Percentiles rank a stretch among this genome's conserved stretches.
Evolutionary conservation across 2,888 invertebrate species (phyloP).

Genomic region (Hypsopygia costalis): DNA sequence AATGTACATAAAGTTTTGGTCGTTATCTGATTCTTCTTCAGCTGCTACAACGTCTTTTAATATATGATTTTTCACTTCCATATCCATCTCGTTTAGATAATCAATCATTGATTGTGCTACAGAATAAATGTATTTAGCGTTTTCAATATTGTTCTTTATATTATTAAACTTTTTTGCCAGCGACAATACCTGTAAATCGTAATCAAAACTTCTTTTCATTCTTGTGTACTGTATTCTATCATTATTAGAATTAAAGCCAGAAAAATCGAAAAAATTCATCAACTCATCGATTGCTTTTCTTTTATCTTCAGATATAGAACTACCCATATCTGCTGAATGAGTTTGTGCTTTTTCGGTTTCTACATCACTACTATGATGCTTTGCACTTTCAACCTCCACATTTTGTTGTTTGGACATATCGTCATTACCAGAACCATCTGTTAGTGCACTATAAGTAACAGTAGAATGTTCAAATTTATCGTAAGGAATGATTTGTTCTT

Average conservation of each 20-base stretch:
- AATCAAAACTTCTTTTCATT: slow-evolving; percentile 48
- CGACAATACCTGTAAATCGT: slow-evolving; percentile 43
- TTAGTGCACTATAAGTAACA: slow-evolving; percentile 11
- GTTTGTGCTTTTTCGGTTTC: slow-evolving; percentile 17
- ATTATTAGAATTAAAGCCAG: slow-evolving; percentile 35
- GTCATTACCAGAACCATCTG: slow-evolving; percentile 15
- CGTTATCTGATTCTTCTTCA: slow-evolving; percentile 52
- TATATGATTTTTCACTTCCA: slow-evolving; percentile 40
- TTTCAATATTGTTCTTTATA: slow-evolving; percentile 45
- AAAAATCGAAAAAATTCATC: slow-evolving; percentile 59
- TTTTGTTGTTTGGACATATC: slow-evolving; percentile 27
- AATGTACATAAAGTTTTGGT: slow-evolving; percentile 47
- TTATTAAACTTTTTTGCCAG: slow-evolving; percentile 44
- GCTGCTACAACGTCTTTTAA: slow-evolving; percentile 49
- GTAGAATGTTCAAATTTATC: slow-evolving; percentile 22
- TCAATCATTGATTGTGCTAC: slow-evolving; percentile 50
- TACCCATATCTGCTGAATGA: slow-evolving; percentile 9
- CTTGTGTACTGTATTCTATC: slow-evolving; percentile 27
- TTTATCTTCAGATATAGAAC: slow-evolving; percentile 46
- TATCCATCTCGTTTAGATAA: slow-evolving; percentile 54
- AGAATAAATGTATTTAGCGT: slow-evolving; percentile 45
- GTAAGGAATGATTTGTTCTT: slow-evolving; percentile 63
- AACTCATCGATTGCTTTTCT: slow-evolving; percentile 67
- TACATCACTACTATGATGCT: slow-evolving; percentile 26
- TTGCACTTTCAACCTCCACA: slow-evolving; percentile 27